phyloP scores from a whole-genome alignment of 2,888 invertebrate species.

The Atethmia centrago region DNA sequence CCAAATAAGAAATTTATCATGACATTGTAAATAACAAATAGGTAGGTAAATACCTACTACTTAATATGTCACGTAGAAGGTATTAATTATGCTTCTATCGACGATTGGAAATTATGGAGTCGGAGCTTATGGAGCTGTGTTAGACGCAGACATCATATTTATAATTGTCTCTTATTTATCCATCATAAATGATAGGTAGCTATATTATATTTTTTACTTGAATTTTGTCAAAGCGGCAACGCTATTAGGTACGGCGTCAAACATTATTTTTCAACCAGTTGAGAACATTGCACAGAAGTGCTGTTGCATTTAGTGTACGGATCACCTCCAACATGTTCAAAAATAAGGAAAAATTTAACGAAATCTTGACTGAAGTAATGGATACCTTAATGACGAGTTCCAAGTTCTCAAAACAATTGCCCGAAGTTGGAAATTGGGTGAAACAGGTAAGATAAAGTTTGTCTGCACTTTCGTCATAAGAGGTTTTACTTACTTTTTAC shows the following conservation, averaged over 20 bases:
- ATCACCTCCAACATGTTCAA: constrained; percentile 15
- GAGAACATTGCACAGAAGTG: constrained; percentile 19
- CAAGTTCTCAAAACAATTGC: constrained; percentile 36
- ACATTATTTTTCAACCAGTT: constrained; percentile 29
- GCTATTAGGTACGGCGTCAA: constrained; percentile 9
- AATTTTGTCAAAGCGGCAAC: constrained; percentile 1
- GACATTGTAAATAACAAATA: constrained; percentile 30
- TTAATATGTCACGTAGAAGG: neutral
- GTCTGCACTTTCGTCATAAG: neutral
- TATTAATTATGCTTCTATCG: neutral
- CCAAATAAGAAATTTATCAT: neutral
- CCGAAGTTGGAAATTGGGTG: constrained; percentile 39
- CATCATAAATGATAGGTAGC: neutral
- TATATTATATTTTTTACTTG: neutral
- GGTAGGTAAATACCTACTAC: too few species aligned
- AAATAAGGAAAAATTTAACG: constrained; percentile 23
- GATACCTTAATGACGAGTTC: constrained; percentile 38
- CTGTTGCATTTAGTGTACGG: constrained; percentile 3
- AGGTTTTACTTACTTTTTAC: too few species aligned
- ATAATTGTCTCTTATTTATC: neutral
- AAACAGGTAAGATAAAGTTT: constrained; percentile 23
- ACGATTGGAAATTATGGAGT: constrained; percentile 4
- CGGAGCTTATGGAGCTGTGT: too few species aligned
- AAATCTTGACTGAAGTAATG: constrained; percentile 32
- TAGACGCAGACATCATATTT: neutral